Evolutionary conservation across 2,888 invertebrate genomes (phyloP), one percentile per base, ranked within the genome.

Genomic region (Drosophila diplacantha): DNA sequence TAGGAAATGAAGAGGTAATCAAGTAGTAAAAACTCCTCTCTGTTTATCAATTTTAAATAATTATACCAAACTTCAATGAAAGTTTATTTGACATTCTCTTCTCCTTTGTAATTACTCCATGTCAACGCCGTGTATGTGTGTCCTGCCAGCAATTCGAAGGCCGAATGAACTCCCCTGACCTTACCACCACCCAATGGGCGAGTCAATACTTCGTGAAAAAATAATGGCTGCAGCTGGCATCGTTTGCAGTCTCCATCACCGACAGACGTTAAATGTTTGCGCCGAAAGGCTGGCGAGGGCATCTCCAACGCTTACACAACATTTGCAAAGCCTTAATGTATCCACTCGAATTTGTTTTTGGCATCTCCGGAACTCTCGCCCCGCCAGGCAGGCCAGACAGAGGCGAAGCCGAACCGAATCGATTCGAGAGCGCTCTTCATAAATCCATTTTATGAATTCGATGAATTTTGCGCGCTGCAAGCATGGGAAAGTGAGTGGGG

Each of bases 371-470:
- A 61, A 59, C 46, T 52, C 41, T 22, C 55, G 16, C 38, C 46
- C 29, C 26, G 22, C 7, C 53, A 54, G 54, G 18, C 53, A 16
- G 22, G 16, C 16, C 53, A 54, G 38, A 53, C 54, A 29, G 44
- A 29, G 8, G 3, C 44, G 26, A 22, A 32, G 16, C 20, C 51
- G 57, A 44, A 8, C 3, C 38, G 38, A n/a, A 32, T 34, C 34
- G 60, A 35, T 35, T 50, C 49, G 55, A 46, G 37, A 55, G 51
- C 59, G 57, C 54, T 69, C 72, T 77, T 60, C 63, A 81, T 78
- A 75, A 78, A 75, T 71, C 62, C 79, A 65, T 81, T 69, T 79
- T 69, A 71, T 69, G 75, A 71, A 75, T 75, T 83, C 82, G 73
- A 75, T 78, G 75, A 68, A 73, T 78, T 72, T 71, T 72, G 70